Evolutionary conservation across 2,888 invertebrate genomes (phyloP), one percentile per base, ranked within the genome.

Genomic region (Selenia dentaria): DNA sequence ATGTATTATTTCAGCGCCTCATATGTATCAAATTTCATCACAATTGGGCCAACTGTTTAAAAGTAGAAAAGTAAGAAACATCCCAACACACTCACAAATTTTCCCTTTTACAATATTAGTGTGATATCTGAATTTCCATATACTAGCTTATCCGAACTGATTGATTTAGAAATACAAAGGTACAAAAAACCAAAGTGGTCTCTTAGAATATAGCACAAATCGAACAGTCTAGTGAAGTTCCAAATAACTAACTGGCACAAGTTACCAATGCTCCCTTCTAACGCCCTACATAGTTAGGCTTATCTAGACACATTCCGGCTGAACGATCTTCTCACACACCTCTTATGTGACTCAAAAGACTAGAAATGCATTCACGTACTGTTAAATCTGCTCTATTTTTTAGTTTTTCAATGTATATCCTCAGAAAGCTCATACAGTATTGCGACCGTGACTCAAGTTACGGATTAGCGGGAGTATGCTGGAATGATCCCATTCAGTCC

Each of bases 301-400:
- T 80, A 84, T 83, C 83, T 80, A 69, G 62, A 63, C 62, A 64
- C 70, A 71, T 85, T 83, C 81, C 77, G 79, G 74, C 66, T 77
- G 82, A 83, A 76, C 64, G 74, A 75, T 75, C 74, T 67, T 67
- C 61, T 58, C 67, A 70, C 63, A 62, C 65, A 70, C 66, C 68
- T 72, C 67, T 68, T 62, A 62, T 69, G 59, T 69, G 60, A 51
- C 40, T 41, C 22, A 31, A 47, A 36, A 47, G 27, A 50, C 48
- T 46, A 52, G 52, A 57, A 47, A 50, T 51, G 31, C 25, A 35
- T 54, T 48, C 50, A 46, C 32, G 35, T 44, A 44, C 40, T 46
- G 46, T 45, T 29, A 29, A 38, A 42, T 38, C 33, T 37, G 36
- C 24, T 24, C 38, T 33, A 29, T 49, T 57, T 51, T 14, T 54